Percentiles rank a stretch among this genome's conserved stretches.
These are phyloP conservation scores for Chondrosia reniformis DNA, from an alignment of 37 sponge, comb jelly and placozoan genomes.

Conservation along the genomic window DNA sequence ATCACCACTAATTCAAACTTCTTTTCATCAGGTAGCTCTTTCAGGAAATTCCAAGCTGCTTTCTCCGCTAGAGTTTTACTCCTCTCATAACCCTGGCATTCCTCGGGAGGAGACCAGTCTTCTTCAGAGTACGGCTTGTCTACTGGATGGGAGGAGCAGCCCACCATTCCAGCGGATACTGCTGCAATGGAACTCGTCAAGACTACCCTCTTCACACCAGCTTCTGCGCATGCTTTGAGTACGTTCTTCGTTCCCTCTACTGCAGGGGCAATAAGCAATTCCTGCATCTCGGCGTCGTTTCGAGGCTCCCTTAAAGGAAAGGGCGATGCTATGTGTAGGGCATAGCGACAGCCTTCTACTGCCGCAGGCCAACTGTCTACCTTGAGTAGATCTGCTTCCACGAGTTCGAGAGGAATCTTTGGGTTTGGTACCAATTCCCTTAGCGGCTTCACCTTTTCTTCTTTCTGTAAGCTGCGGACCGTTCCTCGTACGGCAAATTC, in stretches of 20 bases:
- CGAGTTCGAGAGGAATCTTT: slow-evolving; percentile 64
- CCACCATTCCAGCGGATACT: slow-evolving; percentile 52
- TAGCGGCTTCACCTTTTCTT: slow-evolving; percentile 66
- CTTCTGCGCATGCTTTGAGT: slow-evolving; percentile 74
- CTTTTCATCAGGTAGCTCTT: slow-evolving; percentile 44
- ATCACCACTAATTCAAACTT: slow-evolving; percentile 79
- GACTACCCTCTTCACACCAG: slow-evolving; percentile 83
- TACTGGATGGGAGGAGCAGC: slow-evolving; percentile 23
- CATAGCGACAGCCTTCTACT: slow-evolving; percentile 76
- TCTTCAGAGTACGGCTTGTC: slow-evolving; percentile 67
- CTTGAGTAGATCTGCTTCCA: slow-evolving; percentile 74
- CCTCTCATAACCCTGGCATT: slow-evolving; percentile 53
- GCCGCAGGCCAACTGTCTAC: slow-evolving; percentile 76
- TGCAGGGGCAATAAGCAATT: slow-evolving; percentile 51
- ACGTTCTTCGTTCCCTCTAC: slow-evolving; percentile 80
- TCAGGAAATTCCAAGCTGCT: slow-evolving; percentile 82
- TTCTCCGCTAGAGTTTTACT: slow-evolving; percentile 84
- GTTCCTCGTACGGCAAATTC: slow-evolving; percentile 72
- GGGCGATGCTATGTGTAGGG: slow-evolving; percentile 89
- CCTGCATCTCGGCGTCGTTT: slow-evolving; percentile 26
- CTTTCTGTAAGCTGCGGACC: slow-evolving; percentile 61
- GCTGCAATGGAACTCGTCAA: slow-evolving; percentile 86
- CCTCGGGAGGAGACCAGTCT: slow-evolving; percentile 63
- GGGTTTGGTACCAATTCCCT: slow-evolving; percentile 58
- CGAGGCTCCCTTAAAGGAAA: slow-evolving; percentile 25